Conservation (phyloP, 1,140 invertebrate species). For the Galleria mellonella region DNA sequence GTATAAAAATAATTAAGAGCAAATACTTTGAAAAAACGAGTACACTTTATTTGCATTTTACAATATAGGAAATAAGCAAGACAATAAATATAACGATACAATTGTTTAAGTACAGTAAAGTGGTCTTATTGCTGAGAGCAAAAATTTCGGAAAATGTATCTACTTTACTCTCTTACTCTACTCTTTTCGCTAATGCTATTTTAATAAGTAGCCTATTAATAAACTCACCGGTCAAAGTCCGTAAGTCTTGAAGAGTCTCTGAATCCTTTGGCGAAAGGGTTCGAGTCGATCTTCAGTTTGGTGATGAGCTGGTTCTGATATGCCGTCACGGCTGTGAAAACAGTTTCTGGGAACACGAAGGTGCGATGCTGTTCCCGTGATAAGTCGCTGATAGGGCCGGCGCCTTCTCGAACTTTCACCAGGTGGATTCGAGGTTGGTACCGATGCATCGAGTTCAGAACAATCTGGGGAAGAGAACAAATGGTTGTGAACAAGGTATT, state of each 20-base stretch:
- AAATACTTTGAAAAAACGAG: too few species aligned
- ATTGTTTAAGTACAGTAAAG: too few species aligned
- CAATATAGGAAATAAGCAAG: too few species aligned
- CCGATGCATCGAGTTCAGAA: conserved; percentile 99
- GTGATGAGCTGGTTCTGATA: conserved; percentile 99
- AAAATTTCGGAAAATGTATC: too few species aligned
- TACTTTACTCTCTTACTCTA: too few species aligned
- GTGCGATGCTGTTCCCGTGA: conserved; percentile 87
- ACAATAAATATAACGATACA: too few species aligned
- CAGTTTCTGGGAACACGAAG: conserved; percentile 96
- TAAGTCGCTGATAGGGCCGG: conserved; percentile 83
- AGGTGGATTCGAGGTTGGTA: conserved; percentile 98
- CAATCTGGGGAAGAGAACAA: conserved; percentile 82
- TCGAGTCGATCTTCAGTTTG: conserved; percentile 96
- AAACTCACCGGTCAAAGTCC: conserved; percentile 86
- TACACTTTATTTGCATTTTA: too few species aligned
- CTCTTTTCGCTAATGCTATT: too few species aligned
- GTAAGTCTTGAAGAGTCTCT: conserved; percentile 94
- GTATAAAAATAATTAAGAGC: too few species aligned
- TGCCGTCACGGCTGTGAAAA: conserved; percentile 98
- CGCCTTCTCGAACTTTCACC: conserved; percentile 76
- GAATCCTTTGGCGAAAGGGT: conserved; percentile 96
- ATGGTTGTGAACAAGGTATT: background rate
- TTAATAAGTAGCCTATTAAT: background rate
- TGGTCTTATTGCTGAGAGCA: too few species aligned